Evolutionary conservation across 2,888 invertebrate species (phyloP).

Genomic region (Callinectes sapidus): DNA sequence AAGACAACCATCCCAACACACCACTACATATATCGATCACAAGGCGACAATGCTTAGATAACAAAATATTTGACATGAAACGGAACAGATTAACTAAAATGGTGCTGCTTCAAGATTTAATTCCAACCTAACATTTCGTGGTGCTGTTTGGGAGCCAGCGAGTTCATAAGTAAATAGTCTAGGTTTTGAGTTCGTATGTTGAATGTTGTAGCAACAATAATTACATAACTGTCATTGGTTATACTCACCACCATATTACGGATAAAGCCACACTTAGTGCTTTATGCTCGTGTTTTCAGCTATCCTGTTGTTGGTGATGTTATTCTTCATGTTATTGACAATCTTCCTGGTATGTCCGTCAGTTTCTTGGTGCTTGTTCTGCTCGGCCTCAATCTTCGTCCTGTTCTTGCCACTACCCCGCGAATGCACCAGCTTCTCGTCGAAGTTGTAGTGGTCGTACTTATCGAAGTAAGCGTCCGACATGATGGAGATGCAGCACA

Average conservation of each 20-base stretch:
- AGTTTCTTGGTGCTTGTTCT: conserved; percentile 68
- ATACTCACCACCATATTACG: neutral
- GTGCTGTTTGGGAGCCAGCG: neutral
- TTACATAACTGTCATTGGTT: neutral
- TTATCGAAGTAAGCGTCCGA: conserved; percentile 72
- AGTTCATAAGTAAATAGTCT: neutral
- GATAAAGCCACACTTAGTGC: conserved; percentile 52
- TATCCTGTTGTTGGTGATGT: conserved; percentile 69
- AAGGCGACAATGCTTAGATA: too few species aligned
- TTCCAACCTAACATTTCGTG: neutral
- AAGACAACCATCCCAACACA: neutral
- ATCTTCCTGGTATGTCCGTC: conserved; percentile 71
- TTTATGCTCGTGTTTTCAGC: conserved; percentile 65
- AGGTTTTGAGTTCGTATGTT: too few species aligned
- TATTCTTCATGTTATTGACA: conserved; percentile 72
- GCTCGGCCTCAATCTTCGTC: conserved; percentile 70
- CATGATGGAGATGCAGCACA: conserved; percentile 43
- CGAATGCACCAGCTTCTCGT: conserved; percentile 70
- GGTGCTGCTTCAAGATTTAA: neutral
- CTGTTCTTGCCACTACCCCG: conserved; percentile 72
- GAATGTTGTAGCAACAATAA: too few species aligned
- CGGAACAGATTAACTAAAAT: too few species aligned
- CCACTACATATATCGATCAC: neutral
- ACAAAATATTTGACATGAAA: too few species aligned
- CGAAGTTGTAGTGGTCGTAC: conserved; percentile 73